These are phyloP conservation scores for Phyllopteryx taeniolatus DNA, from an alignment of 2,113 vertebrate genomes.

Conservation along the genomic window DNA sequence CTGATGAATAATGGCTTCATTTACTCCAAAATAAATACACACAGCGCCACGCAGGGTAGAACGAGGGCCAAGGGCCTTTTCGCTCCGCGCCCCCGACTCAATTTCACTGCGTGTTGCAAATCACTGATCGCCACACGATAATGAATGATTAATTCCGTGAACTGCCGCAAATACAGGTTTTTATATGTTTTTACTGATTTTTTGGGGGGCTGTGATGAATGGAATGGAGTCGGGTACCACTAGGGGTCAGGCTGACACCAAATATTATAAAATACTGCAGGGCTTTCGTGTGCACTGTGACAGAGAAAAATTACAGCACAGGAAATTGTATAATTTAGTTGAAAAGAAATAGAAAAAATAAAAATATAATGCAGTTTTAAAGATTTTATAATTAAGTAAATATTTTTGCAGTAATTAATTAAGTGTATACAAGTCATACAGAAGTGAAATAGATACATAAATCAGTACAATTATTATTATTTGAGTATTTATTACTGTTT, in stretches of 20 bases:
- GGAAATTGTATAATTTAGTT: neutral
- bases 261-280: constrained; percentile 23
- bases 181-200: constrained; percentile 9
- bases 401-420: neutral
- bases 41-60: constrained; percentile 31
- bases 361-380: neutral
- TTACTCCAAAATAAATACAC: constrained; percentile 44
- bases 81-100: constrained; percentile 25
- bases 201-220: constrained; percentile 2
- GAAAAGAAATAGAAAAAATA: neutral
- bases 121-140: constrained; percentile 50
- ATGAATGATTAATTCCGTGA: constrained; percentile 59
- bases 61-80: constrained; percentile 40
- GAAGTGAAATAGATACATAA: neutral
- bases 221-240: constrained; percentile 37
- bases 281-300: neutral
- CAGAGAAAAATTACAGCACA: constrained; percentile 9
- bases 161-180: constrained; percentile 49
- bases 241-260: constrained; percentile 73
- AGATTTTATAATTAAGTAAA: neutral
- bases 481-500: neutral
- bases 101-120: constrained; percentile 18
- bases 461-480: neutral
- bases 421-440: neutral
- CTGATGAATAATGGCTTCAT: constrained; percentile 48